Conservation (phyloP, 2,113 vertebrate genomes). For the Dasyurus viverrinus region DNA sequence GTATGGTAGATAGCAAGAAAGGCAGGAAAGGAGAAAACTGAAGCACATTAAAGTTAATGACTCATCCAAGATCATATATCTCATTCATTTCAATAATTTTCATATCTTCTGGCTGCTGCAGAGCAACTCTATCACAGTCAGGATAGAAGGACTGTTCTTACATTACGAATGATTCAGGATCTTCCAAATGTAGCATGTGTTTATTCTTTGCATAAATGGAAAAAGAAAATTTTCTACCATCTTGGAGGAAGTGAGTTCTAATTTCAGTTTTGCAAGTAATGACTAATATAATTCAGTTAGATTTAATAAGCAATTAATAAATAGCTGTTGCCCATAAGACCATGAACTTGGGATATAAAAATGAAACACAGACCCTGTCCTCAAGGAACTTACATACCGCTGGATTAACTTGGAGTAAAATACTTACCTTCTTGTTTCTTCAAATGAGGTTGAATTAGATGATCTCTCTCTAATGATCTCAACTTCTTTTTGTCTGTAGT, state of each 20-base stretch:
- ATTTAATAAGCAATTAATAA: slow-evolving; percentile 26
- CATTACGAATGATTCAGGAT: not conserved
- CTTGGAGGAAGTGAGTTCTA: not conserved
- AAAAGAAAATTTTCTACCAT: not conserved
- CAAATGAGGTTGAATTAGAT: not conserved
- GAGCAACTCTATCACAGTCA: not conserved
- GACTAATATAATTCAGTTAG: not conserved
- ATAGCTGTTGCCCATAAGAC: not conserved
- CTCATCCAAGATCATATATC: not conserved
- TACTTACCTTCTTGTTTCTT: not conserved
- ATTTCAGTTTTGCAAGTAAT: not conserved
- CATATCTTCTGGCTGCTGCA: not conserved
- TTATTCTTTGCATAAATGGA: not conserved
- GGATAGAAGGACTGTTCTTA: not conserved
- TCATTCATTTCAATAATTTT: not conserved
- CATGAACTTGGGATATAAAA: not conserved
- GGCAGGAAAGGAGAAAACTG: not conserved
- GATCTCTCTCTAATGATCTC: not conserved
- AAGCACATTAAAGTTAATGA: not conserved
- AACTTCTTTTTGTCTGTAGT: not conserved
- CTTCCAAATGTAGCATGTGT: not conserved
- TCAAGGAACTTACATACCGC: not conserved
- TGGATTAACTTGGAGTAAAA: not conserved
- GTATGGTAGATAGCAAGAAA: not conserved
- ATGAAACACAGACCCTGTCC: not conserved